These are phyloP conservation scores for Cyphotilapia sp. DNA, from an alignment of 2,113 vertebrate genomes.

Conservation along the genomic window DNA sequence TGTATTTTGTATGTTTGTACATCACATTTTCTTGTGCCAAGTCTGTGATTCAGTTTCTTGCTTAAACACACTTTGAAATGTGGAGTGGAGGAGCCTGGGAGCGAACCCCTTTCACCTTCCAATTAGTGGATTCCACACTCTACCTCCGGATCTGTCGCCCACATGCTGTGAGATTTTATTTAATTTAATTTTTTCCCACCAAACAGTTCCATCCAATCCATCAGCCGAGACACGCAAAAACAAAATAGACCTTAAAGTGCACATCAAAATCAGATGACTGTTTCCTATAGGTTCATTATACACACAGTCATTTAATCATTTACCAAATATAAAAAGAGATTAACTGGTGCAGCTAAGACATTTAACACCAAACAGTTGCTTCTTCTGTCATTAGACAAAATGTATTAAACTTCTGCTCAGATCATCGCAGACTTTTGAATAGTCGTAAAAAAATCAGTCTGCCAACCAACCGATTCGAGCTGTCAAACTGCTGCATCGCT, in stretches of 20 bases:
- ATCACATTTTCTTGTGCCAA: background rate
- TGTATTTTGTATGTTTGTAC: background rate
- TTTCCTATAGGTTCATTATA: background rate
- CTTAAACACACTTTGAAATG: background rate
- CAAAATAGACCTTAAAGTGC: background rate
- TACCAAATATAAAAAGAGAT: background rate
- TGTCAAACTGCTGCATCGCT: background rate
- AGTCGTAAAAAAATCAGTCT: background rate
- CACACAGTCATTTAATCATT: background rate
- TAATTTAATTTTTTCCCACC: fast-evolving
- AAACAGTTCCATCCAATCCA: background rate
- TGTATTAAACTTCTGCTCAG: background rate
- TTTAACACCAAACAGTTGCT: background rate
- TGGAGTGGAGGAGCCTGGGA: background rate
- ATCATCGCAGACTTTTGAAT: background rate
- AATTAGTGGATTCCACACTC: background rate
- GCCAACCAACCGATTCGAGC: background rate
- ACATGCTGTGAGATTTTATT: background rate
- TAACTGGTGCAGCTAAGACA: background rate
- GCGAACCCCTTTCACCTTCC: background rate
- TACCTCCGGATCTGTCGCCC: background rate
- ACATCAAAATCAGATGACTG: fast-evolving
- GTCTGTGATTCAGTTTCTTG: background rate
- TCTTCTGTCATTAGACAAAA: background rate
- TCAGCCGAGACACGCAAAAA: background rate